Percentiles rank a stretch among this genome's conserved stretches.
Evolutionary conservation across 2,888 invertebrate genomes (phyloP).

Genomic region (Drosophila mulleri): DNA sequence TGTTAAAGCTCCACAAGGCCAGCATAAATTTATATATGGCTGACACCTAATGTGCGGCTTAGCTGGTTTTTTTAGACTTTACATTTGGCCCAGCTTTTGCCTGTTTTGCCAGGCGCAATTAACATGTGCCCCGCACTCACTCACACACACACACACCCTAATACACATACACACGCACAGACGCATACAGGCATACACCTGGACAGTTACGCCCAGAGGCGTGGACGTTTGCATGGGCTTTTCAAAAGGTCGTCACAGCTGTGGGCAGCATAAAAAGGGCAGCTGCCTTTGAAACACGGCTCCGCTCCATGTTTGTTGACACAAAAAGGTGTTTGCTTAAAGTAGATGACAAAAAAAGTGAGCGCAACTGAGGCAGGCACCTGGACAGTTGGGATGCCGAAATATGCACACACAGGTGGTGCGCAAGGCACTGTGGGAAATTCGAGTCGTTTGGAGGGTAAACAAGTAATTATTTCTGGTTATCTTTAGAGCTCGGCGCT

Average conservation of each 20-base stretch:
- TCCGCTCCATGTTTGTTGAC: constrained; percentile 43
- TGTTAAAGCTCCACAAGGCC: constrained; percentile 52
- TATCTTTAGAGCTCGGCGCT: not conserved
- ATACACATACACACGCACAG: constrained; percentile 1
- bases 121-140: constrained; percentile 35
- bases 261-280: constrained; percentile 60
- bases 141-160: constrained; percentile 26
- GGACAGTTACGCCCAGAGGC: constrained; percentile 26
- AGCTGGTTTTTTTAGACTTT: constrained; percentile 53
- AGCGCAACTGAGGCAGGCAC: not conserved
- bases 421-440: not conserved
- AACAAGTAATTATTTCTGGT: not conserved
- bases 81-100: constrained; percentile 43
- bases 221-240: constrained; percentile 21
- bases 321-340: constrained; percentile 65
- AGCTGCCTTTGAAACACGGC: constrained; percentile 48
- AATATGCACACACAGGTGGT: constrained; percentile 4
- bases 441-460: not conserved
- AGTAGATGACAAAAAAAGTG: constrained; percentile 46
- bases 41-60: constrained; percentile 66
- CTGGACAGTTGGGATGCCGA: constrained; percentile 29
- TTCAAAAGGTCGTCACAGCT: constrained; percentile 65
- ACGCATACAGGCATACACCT: constrained; percentile 20
- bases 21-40: constrained; percentile 62
- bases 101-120: constrained; percentile 53